A percentile compares a stretch with the other conserved stretches of the same genome.
Conservation (phyloP, 2,113 vertebrate species). For the Nyctibius bracteatus region DNA sequence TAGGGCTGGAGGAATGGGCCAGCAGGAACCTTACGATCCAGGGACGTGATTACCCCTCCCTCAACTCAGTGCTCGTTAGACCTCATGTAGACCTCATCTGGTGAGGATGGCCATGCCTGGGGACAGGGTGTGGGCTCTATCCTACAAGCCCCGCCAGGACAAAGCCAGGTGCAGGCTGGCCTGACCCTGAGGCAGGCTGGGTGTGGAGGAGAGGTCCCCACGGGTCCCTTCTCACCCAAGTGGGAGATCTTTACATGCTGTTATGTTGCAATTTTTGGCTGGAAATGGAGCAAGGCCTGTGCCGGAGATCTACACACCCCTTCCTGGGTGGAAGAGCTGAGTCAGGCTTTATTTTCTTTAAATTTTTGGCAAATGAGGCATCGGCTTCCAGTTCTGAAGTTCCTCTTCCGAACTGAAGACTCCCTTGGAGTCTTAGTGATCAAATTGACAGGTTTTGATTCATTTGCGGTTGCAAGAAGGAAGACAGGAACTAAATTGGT, state of each 20-base stretch:
- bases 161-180: not conserved
- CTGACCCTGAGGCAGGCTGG: not conserved
- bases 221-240: not conserved
- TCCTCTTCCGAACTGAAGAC: not conserved
- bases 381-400: not conserved
- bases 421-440: not conserved
- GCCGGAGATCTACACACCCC: not conserved
- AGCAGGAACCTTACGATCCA: not conserved
- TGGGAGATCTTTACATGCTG: not conserved
- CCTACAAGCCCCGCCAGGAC: not conserved
- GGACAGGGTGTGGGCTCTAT: not conserved
- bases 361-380: not conserved
- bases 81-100: fast-evolving
- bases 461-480: not conserved
- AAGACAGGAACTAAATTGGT: not conserved
- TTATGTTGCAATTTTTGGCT: not conserved
- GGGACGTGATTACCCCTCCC: not conserved
- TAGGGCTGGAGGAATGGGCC: not conserved
- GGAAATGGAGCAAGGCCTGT: not conserved
- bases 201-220: not conserved
- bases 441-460: not conserved
- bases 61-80: fast-evolving
- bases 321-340: not conserved
- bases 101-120: fast-evolving
- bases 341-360: not conserved